Conservation (phyloP, 2,888 invertebrate genomes). For the Stenotaenia linearis region DNA sequence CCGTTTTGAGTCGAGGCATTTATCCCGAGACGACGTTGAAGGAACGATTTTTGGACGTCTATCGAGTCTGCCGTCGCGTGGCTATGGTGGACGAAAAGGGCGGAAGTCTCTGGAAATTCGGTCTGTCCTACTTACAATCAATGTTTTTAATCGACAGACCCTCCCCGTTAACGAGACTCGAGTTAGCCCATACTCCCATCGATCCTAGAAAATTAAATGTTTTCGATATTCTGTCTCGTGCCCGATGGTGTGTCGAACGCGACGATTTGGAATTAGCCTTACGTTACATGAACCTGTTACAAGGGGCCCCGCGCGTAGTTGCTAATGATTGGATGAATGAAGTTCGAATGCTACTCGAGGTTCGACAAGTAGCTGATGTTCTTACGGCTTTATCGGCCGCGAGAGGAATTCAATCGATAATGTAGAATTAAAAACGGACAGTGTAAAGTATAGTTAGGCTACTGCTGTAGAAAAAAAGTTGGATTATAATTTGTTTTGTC, state of each 20-base stretch:
- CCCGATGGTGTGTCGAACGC: constrained; percentile 80
- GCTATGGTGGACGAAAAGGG: constrained; percentile 82
- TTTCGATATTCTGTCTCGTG: constrained; percentile 81
- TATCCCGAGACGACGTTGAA: constrained; percentile 79
- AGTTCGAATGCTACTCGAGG: constrained; percentile 74
- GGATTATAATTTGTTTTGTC: not conserved
- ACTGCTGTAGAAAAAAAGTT: not conserved
- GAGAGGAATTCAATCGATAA: constrained; percentile 50
- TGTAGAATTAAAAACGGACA: not conserved
- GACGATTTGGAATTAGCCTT: constrained; percentile 82
- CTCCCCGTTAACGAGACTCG: constrained; percentile 51
- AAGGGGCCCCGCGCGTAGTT: constrained; percentile 79
- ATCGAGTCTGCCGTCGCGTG: constrained; percentile 68
- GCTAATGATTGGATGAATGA: constrained; percentile 83
- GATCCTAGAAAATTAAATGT: constrained; percentile 72
- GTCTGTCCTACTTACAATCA: constrained; percentile 82
- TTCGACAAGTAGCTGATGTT: constrained; percentile 82
- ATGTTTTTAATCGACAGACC: constrained; percentile 61
- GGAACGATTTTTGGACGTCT: constrained; percentile 73
- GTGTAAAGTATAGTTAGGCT: not conserved
- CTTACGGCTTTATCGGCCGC: constrained; percentile 84
- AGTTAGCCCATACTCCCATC: constrained; percentile 66
- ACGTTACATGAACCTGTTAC: constrained; percentile 75
- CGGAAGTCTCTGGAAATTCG: constrained; percentile 62
- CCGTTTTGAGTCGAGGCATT: constrained; percentile 73